Percentiles rank a stretch among this genome's conserved stretches.
These are phyloP conservation scores for Hippolais icterina DNA, from an alignment of 2,113 vertebrate species.

Conservation along the genomic window DNA sequence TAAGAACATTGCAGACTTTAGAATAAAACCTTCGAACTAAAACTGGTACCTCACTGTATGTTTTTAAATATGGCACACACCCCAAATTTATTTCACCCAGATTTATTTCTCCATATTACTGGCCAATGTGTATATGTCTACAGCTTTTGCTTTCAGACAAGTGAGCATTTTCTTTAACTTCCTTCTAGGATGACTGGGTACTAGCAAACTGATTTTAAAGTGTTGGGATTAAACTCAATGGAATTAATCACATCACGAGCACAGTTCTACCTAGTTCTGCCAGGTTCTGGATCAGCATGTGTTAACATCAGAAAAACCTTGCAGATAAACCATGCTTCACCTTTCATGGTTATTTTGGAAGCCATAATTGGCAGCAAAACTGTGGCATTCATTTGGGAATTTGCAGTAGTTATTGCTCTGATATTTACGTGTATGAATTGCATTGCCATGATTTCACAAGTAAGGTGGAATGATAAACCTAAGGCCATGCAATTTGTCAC, in stretches of 20 bases:
- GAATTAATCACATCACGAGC: background rate
- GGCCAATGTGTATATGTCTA: rapidly evolving
- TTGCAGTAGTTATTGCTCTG: background rate
- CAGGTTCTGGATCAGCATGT: background rate
- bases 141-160: background rate
- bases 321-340: background rate
- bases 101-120: background rate
- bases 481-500: background rate
- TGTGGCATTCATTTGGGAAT: background rate
- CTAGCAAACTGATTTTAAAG: background rate
- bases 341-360: background rate
- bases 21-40: background rate
- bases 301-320: background rate
- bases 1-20: background rate
- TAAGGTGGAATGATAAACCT: background rate
- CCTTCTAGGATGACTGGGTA: background rate
- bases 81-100: background rate
- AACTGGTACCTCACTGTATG: background rate
- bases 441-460: background rate
- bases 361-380: background rate
- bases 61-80: background rate
- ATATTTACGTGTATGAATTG: background rate
- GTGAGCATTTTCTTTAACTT: background rate
- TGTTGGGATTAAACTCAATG: background rate
- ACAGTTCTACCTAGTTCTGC: background rate